Evolutionary conservation across 2,113 vertebrate species (phyloP), one percentile per base, ranked within the genome.

Genomic region (Equus przewalskii): DNA sequence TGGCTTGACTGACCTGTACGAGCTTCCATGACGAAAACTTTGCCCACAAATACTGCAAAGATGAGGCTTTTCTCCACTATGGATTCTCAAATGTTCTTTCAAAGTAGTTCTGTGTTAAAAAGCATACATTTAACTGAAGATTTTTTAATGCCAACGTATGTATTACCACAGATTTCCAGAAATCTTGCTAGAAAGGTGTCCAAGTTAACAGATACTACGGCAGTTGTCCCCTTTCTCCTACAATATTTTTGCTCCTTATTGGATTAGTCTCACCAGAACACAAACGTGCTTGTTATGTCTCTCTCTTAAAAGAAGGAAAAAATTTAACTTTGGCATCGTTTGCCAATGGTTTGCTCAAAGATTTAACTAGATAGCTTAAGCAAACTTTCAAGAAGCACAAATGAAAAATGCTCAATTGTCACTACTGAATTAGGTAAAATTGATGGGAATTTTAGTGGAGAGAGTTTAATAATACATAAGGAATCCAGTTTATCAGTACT

Each of bases 31-130:
- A 72, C 99, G 99, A 98, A 99, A 99, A 98, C 99, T 99, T 95
- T 99, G 99, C 15, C 99, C 99, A 95, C 99, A 99, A 97, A 99
- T 99, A 97, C 99, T 99, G 96, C 99, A 99, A 41, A 99, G 99
- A 96, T 99, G 99, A 97, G 99, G 99, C 65, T 99, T 99, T 97
- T 99, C 99, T 97, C 99, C 99, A 82, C 99, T 99, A 98, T 99
- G 99, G 98, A 99, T 99, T 98, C 99, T 99, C 98, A 99, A 94
- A 98, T 99, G 99, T 97, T 99, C 99, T 98, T 99, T 99, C 97
- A 99, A 97, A 19, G 99, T 99, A 26, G 99, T 99, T 98, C 99
- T 99, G 65, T 89, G 72, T 96, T 94, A 93, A 21, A 90, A 96
- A 86, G 80, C 10, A 62, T 19, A 56, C 1, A 36, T 15, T n/a